A percentile compares a stretch with the other conserved stretches of the same genome.
phyloP scores from a whole-genome alignment of 2,797 vertebrate genomes.

The Sebastes goodei region DNA sequence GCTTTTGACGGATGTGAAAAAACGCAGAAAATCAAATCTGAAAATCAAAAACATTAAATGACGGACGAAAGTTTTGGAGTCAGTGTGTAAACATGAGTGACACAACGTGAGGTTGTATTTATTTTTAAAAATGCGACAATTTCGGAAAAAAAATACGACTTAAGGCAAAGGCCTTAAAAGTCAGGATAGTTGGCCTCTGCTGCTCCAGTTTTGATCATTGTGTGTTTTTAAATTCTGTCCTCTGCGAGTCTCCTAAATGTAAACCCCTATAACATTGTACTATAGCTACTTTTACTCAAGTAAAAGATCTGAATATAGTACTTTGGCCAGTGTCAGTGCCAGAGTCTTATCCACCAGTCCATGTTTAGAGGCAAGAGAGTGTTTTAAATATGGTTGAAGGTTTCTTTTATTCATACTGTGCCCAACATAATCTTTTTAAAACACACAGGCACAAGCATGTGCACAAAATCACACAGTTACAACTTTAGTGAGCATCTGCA shows the following conservation, averaged over 20 bases:
- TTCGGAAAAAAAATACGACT: too few relatives aligned
- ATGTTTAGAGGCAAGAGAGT: neutral
- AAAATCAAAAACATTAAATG: too few relatives aligned
- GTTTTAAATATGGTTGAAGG: neutral
- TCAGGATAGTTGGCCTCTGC: neutral
- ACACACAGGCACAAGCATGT: neutral
- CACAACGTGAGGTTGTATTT: too few relatives aligned
- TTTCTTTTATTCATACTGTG: neutral
- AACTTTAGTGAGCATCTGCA: neutral
- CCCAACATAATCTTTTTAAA: neutral
- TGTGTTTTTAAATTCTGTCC: neutral
- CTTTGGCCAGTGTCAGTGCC: neutral
- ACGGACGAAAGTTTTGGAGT: too few relatives aligned
- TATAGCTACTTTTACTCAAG: neutral
- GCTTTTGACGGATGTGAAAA: too few relatives aligned
- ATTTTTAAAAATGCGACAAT: too few relatives aligned
- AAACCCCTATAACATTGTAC: neutral
- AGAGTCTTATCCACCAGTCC: neutral
- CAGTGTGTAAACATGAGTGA: rapidly evolving
- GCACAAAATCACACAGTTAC: neutral
- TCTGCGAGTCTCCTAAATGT: neutral
- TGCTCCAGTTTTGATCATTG: neutral
- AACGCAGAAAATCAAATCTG: too few relatives aligned
- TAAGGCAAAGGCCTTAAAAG: too few relatives aligned
- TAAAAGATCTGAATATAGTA: neutral